phyloP scores from a whole-genome alignment of 2,888 invertebrate genomes.

The Apamea sordens region DNA sequence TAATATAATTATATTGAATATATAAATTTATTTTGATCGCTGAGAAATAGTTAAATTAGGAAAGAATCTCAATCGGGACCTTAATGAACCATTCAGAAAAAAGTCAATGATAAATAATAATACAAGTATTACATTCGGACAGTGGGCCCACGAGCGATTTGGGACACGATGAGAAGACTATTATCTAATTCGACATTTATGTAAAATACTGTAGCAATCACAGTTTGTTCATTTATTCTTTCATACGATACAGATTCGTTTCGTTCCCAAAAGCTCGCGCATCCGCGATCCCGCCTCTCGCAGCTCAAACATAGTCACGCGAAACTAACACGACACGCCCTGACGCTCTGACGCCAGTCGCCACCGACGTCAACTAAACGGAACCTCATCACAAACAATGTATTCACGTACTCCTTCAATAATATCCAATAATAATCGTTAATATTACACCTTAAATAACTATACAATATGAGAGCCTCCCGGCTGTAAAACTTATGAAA shows the following conservation, averaged over 20 bases:
- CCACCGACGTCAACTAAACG: conserved; percentile 43
- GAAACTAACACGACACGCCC: conserved; percentile 45
- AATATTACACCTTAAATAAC: conserved; percentile 86
- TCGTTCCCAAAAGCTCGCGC: conserved; percentile 49
- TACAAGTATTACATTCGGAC: conserved; percentile 34
- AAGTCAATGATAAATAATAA: conserved; percentile 55
- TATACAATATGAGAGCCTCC: conserved; percentile 83
- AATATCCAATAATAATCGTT: conserved; percentile 76
- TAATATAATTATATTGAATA: conserved; percentile 67
- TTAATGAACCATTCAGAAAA: conserved; percentile 68
- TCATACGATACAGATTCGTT: conserved; percentile 29
- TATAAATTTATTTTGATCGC: conserved; percentile 56
- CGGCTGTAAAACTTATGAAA: conserved; percentile 84
- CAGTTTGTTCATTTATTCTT: conserved; percentile 53
- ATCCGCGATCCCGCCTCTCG: conserved; percentile 46
- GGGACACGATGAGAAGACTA: conserved; percentile 45
- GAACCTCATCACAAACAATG: conserved; percentile 66
- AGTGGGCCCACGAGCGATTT: conserved; percentile 51
- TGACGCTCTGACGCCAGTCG: conserved; percentile 31
- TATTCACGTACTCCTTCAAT: conserved; percentile 65
- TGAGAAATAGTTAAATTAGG: conserved; percentile 64
- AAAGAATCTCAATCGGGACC: conserved; percentile 55
- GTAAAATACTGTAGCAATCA: conserved; percentile 56
- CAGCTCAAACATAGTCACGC: conserved; percentile 46
- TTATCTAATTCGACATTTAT: conserved; percentile 53